Evolutionary conservation across 2,113 vertebrate genomes (phyloP).

Genomic region (Amazona guildingii): DNA sequence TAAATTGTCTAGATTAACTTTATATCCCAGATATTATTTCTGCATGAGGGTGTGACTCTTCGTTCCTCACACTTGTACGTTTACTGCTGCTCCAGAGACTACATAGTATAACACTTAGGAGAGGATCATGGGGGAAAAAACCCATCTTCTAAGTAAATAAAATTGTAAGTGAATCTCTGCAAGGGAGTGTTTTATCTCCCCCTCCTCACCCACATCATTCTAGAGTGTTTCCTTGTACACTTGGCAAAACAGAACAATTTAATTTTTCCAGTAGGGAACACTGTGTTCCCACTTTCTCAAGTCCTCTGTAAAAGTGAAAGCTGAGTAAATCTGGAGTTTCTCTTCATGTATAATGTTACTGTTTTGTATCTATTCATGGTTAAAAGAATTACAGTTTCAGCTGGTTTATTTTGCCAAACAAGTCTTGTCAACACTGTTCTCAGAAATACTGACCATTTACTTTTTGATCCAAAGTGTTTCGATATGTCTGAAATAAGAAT

Average conservation of each 20-base stretch:
- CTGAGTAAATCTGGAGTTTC: not conserved
- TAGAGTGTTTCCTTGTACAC: not conserved
- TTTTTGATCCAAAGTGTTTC: not conserved
- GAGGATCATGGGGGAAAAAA: not conserved
- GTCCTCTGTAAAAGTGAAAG: not conserved
- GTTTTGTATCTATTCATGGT: not conserved
- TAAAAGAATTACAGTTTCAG: not conserved
- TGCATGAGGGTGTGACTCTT: not conserved
- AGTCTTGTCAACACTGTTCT: not conserved
- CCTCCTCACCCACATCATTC: not conserved
- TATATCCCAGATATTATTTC: not conserved
- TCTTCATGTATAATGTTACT: not conserved
- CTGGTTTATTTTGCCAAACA: not conserved
- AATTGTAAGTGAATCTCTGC: not conserved
- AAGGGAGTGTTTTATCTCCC: not conserved
- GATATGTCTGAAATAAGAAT: not conserved
- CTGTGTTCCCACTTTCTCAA: not conserved
- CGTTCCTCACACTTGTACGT: not conserved
- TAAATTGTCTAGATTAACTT: not conserved
- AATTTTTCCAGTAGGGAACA: not conserved
- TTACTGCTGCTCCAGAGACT: not conserved
- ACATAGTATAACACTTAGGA: not conserved
- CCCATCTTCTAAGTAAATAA: not conserved
- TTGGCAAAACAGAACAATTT: not conserved
- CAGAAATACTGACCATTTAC: not conserved